Evolutionary conservation across 2,888 invertebrate genomes (phyloP), one percentile per base, ranked within the genome.

Genomic region (Callyntrura guangdongensis): DNA sequence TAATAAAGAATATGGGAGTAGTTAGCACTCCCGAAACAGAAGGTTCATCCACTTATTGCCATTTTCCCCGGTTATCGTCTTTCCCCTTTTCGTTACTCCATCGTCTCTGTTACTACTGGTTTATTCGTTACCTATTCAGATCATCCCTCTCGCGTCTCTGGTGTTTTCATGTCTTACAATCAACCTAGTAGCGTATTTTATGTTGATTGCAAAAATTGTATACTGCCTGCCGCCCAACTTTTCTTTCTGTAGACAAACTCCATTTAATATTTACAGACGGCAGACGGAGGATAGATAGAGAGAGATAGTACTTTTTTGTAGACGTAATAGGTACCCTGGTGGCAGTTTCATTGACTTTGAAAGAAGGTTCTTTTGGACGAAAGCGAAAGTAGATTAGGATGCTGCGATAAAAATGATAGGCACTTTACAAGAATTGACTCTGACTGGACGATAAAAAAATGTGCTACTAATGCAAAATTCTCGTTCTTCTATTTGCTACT

Each of bases 1-100:
- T 45, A 72, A 86, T 74, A 86, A 86, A 86, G 49, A 56, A 59
- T 74, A 86, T 72, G 59, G 27, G 45, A 74, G 85, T 36, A 86
- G 74, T 82, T 82, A 82, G 47, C 47, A 27, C 82, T 64, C 61
- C 47, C 82, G 64, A 79, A 79, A 79, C 59, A 79, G 79, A 79
- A 56, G 79, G 79, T 77, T 77, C 53, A 49, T 77, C 77, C 77
- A 77, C 22, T 49, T 25, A 74, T 74, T 47, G 49, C 74, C 74
- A 74, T 74, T 74, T 74, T 45, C 11, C n/a, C 47, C 47, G 36
- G 36, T 36, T 36, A 36, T 36, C 36, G 36, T 53, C 25, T 56
- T 49, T 12, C 53, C 14, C 12, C 3, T 77, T 20, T 53, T 14
- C 49, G n/a, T n/a, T n/a, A n/a, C 49, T 77, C 47, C 47, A 20